phyloP scores from a whole-genome alignment of 1,140 invertebrate species.

The Anoplolepis gracilipes region DNA sequence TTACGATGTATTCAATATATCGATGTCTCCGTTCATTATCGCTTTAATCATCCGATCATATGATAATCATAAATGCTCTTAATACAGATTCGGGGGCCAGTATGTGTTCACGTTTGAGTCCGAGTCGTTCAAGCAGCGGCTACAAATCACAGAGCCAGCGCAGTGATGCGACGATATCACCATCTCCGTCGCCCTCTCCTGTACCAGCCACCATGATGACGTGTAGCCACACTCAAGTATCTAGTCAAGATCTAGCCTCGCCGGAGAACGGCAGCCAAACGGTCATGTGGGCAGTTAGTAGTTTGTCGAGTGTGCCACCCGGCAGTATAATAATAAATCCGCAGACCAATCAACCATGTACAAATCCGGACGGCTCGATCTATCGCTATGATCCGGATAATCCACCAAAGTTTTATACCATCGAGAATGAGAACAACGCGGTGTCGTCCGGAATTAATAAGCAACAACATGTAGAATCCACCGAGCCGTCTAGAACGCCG shows the following conservation, averaged over 20 bases:
- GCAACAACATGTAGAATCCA: constrained; percentile 9
- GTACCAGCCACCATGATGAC: constrained; percentile 77
- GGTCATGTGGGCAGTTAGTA: constrained; percentile 94
- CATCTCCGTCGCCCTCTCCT: constrained; percentile 90
- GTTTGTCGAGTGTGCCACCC: constrained; percentile 92
- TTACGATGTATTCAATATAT: too few relatives aligned
- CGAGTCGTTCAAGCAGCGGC: constrained; percentile 90
- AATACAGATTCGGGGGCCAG: constrained; percentile 89
- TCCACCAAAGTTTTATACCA: constrained; percentile 86
- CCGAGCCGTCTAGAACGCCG: constrained; percentile 60
- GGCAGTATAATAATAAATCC: constrained; percentile 95
- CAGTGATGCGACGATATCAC: constrained; percentile 89
- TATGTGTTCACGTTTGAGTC: constrained; percentile 91
- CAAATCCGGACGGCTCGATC: constrained; percentile 86
- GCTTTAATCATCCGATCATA: neutral
- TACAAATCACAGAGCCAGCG: constrained; percentile 92
- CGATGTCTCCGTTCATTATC: neutral
- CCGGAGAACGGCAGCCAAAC: constrained; percentile 79
- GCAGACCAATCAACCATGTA: constrained; percentile 87
- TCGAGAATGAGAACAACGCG: constrained; percentile 72
- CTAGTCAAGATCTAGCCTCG: constrained; percentile 81
- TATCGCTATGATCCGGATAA: constrained; percentile 92
- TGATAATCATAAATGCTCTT: neutral
- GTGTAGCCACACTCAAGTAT: constrained; percentile 82
- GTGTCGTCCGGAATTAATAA: constrained; percentile 17